A percentile compares a stretch with the other conserved stretches of the same genome.
phyloP scores from a whole-genome alignment of 2,888 invertebrate species.

The Apocheima hispidaria region DNA sequence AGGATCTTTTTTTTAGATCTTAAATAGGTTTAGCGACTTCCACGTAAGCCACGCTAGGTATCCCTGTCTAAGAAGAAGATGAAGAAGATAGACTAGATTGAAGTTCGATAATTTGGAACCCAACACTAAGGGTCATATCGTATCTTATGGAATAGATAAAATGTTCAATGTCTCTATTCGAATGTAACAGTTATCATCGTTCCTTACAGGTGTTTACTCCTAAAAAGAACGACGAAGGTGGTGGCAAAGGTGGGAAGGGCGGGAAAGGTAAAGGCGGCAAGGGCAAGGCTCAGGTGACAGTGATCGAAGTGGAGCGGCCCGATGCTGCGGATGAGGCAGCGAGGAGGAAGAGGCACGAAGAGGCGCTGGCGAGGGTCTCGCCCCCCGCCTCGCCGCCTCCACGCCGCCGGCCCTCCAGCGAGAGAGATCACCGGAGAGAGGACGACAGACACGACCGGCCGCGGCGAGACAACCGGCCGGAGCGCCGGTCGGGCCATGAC shows the following conservation, averaged over 20 bases:
- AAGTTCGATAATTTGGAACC: too few species aligned
- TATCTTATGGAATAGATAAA: too few species aligned
- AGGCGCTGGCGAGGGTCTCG: constrained; percentile 71
- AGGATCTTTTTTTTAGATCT: too few species aligned
- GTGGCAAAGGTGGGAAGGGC: constrained; percentile 90
- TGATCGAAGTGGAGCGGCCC: constrained; percentile 86
- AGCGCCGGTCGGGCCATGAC: constrained; percentile 44
- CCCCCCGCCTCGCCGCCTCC: constrained; percentile 64
- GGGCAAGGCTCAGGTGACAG: constrained; percentile 90
- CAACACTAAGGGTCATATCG: too few species aligned
- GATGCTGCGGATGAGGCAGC: constrained; percentile 70
- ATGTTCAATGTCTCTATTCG: neutral
- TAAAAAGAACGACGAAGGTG: constrained; percentile 88
- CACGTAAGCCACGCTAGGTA: too few species aligned
- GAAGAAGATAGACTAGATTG: too few species aligned
- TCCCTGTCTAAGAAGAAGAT: too few species aligned
- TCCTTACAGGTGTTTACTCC: constrained; percentile 77
- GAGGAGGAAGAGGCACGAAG: constrained; percentile 74
- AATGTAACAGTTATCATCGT: constrained; percentile 7
- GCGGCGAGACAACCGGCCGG: constrained; percentile 49
- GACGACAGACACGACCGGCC: constrained; percentile 60
- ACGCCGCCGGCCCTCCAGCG: constrained; percentile 54
- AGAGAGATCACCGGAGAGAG: constrained; percentile 60
- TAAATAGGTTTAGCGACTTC: too few species aligned
- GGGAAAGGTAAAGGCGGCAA: constrained; percentile 91